These are phyloP conservation scores for Ophonus ardosiacus DNA, from an alignment of 2,888 invertebrate species.

Conservation along the genomic window DNA sequence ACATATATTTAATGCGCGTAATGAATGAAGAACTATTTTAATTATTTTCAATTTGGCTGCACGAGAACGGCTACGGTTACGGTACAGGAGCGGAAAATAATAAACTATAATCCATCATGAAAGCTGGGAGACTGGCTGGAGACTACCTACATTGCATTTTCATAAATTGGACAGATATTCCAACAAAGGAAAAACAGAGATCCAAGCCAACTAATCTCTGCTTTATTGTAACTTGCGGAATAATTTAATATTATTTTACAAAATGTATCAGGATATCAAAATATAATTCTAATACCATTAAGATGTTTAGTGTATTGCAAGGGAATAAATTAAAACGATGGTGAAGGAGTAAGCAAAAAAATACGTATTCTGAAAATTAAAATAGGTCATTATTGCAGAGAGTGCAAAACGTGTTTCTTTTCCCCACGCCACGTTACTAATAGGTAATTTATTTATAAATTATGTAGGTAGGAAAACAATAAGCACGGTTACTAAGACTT, in stretches of 20 bases:
- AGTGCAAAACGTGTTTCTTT: too few species aligned
- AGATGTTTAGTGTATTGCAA: too few species aligned
- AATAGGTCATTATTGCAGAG: too few species aligned
- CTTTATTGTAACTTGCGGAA: background rate
- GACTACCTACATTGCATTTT: conserved; percentile 28
- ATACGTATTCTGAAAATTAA: too few species aligned
- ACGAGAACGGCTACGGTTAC: background rate
- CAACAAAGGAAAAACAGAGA: background rate
- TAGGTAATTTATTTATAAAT: too few species aligned
- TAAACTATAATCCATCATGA: conserved; percentile 45
- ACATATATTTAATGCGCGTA: conserved; percentile 58
- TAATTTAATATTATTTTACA: background rate
- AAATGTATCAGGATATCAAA: background rate
- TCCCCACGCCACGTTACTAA: too few species aligned
- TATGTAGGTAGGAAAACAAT: too few species aligned
- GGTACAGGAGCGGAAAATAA: conserved; percentile 1
- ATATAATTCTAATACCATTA: too few species aligned
- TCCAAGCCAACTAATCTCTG: background rate
- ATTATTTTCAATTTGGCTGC: conserved; percentile 40
- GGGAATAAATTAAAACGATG: too few species aligned
- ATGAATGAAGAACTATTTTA: conserved; percentile 49
- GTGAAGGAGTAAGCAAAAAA: too few species aligned
- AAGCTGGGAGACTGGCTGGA: background rate
- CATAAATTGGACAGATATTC: conserved; percentile 6
- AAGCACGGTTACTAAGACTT: too few species aligned